Conservation (phyloP, 2,797 vertebrate species). For the Apodemus agrarius region DNA sequence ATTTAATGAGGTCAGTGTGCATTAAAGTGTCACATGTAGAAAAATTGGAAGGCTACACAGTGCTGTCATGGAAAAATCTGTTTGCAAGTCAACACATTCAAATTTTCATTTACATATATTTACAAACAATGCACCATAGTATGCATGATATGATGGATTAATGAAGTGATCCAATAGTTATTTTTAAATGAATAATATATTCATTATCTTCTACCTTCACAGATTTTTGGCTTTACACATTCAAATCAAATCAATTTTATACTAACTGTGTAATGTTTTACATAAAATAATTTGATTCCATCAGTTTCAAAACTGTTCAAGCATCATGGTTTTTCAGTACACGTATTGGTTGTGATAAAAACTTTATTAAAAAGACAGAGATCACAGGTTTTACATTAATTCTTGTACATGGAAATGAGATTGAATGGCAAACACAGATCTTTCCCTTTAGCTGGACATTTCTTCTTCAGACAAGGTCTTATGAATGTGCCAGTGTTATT, state of each 20-base stretch:
- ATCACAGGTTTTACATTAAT: background rate
- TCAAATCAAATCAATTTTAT: slow-evolving; percentile 17
- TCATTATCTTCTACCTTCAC: background rate
- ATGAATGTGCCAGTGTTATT: background rate
- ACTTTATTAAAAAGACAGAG: background rate
- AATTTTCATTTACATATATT: background rate
- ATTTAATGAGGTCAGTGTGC: background rate
- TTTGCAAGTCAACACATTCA: background rate
- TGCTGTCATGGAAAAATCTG: background rate
- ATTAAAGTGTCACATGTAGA: background rate
- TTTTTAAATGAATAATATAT: background rate
- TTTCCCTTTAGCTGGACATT: background rate
- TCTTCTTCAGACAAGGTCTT: background rate
- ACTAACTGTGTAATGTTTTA: background rate
- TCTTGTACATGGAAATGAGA: background rate
- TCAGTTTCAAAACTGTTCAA: background rate
- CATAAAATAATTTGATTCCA: background rate
- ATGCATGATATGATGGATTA: background rate
- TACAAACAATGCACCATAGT: background rate
- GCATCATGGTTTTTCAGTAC: background rate
- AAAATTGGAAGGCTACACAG: background rate
- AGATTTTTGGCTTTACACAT: slow-evolving; percentile 29
- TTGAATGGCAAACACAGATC: too few species aligned
- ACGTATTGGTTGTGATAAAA: background rate
- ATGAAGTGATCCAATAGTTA: background rate